Conservation (phyloP, 2,797 vertebrate genomes). For the Sebastiscus albofasciatus region DNA sequence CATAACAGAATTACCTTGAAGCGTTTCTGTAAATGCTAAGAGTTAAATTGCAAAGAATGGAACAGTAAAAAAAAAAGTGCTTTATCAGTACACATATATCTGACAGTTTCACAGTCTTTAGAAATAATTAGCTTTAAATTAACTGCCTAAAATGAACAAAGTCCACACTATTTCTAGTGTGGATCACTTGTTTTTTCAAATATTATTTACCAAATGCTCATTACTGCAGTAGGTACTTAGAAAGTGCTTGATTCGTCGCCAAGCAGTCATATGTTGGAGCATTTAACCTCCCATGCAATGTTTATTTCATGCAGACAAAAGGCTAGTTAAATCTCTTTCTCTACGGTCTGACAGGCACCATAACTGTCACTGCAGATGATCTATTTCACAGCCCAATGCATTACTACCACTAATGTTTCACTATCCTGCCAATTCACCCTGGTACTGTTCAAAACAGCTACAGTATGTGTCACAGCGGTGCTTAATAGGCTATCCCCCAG, state of each 20-base stretch:
- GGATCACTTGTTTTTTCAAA: conserved; percentile 2
- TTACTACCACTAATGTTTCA: conserved; percentile 76
- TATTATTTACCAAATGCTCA: conserved; percentile 42
- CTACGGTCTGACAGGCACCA: conserved; percentile 67
- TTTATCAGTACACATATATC: neutral
- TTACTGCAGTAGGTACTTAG: conserved; percentile 42
- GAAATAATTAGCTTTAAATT: conserved; percentile 12
- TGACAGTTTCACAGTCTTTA: conserved; percentile 4
- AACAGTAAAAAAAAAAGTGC: conserved; percentile 6
- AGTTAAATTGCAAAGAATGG: neutral
- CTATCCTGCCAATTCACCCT: conserved; percentile 66
- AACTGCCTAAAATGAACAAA: conserved; percentile 1
- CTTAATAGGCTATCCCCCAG: conserved; percentile 73
- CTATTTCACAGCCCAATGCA: conserved; percentile 69
- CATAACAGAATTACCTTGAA: conserved; percentile 51
- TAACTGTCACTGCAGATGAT: conserved; percentile 77
- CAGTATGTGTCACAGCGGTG: conserved; percentile 68
- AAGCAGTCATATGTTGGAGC: conserved; percentile 71
- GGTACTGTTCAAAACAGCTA: conserved; percentile 71
- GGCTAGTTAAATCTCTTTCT: conserved; percentile 74
- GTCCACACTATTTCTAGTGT: neutral
- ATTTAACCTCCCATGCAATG: conserved; percentile 74
- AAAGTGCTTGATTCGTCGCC: conserved; percentile 53
- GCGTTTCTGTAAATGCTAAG: conserved; percentile 26
- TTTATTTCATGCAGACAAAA: conserved; percentile 80